phyloP scores from a whole-genome alignment of 2,888 invertebrate species.

The Diaprepes abbreviatus region DNA sequence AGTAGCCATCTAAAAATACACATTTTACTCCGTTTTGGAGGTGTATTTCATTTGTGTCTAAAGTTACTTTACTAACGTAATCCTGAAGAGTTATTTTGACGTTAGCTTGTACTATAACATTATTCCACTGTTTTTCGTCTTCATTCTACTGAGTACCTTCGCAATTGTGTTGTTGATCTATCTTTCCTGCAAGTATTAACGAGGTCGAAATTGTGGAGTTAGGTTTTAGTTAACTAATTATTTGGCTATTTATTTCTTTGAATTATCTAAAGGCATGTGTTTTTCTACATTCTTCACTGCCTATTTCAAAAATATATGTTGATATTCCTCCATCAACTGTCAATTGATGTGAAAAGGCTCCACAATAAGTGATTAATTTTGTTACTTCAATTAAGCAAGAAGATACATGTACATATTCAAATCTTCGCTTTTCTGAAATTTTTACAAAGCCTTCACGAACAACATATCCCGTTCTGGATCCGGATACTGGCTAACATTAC shows the following conservation, averaged over 20 bases:
- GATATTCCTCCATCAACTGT: neutral
- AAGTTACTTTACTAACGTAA: neutral
- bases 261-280: too few species aligned
- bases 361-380: slow-evolving; percentile 14
- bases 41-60: slow-evolving; percentile 22
- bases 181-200: too few species aligned
- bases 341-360: slow-evolving; percentile 12
- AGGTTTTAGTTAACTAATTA: too few species aligned
- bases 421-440: slow-evolving; percentile 12
- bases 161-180: too few species aligned
- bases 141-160: too few species aligned
- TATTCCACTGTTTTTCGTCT: too few species aligned
- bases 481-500: neutral
- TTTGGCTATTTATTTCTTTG: too few species aligned
- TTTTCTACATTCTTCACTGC: slow-evolving; percentile 7
- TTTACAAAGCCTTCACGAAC: slow-evolving; percentile 9
- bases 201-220: too few species aligned
- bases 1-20: neutral
- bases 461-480: slow-evolving; percentile 9
- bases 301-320: slow-evolving; percentile 8
- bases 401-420: neutral
- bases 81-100: too few species aligned
- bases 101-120: too few species aligned
- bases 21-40: slow-evolving; percentile 9
- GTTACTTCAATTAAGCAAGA: slow-evolving; percentile 5